Percentiles rank a stretch among this genome's conserved stretches.
These are phyloP conservation scores for Matsumyia berberina DNA, from an alignment of 2,888 invertebrate genomes.

Conservation along the genomic window DNA sequence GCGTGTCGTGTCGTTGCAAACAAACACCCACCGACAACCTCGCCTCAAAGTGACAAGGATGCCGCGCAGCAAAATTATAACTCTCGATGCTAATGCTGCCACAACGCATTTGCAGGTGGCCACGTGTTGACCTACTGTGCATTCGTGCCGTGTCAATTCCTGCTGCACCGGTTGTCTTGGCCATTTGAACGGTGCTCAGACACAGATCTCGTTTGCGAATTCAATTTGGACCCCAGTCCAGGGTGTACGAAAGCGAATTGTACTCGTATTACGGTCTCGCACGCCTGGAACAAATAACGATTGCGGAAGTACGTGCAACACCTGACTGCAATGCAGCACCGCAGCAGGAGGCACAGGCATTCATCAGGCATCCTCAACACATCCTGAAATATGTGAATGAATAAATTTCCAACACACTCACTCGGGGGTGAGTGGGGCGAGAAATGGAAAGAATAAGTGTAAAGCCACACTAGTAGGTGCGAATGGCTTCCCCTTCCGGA, in stretches of 20 bases:
- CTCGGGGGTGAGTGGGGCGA: background rate
- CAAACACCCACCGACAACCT: background rate
- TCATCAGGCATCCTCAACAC: constrained; percentile 65
- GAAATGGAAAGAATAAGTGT: constrained; percentile 19
- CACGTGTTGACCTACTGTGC: constrained; percentile 37
- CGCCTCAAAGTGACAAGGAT: background rate
- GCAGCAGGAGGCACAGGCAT: constrained; percentile 28
- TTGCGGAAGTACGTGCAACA: constrained; percentile 70
- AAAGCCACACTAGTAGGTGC: constrained; percentile 48
- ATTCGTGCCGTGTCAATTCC: constrained; percentile 23
- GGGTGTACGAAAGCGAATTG: constrained; percentile 31
- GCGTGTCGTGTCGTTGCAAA: too few relatives aligned
- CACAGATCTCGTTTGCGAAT: constrained; percentile 51
- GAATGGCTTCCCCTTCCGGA: constrained; percentile 41
- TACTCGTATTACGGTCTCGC: constrained; percentile 50
- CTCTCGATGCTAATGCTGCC: constrained; percentile 7
- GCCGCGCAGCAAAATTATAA: background rate
- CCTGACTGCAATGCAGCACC: constrained; percentile 72
- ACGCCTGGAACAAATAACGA: constrained; percentile 62
- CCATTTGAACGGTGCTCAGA: constrained; percentile 11
- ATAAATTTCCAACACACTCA: constrained; percentile 59
- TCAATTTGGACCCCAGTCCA: constrained; percentile 51
- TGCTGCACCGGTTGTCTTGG: background rate
- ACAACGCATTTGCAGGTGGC: background rate
- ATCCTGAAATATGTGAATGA: constrained; percentile 69